Conservation (phyloP, 2,888 invertebrate species). For the Xanthorhoe designata region DNA sequence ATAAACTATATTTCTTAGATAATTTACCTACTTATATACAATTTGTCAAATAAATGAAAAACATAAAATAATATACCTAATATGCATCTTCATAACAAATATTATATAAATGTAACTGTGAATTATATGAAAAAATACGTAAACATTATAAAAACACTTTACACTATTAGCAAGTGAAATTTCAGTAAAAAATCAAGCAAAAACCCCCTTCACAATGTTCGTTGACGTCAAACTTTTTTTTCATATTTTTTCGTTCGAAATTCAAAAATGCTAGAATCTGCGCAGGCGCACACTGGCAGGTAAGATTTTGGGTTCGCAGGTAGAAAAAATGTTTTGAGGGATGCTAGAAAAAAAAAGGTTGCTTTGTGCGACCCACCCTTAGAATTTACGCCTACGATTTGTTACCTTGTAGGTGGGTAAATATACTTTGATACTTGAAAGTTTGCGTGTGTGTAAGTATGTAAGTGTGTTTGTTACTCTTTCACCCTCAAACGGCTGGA, state of each 20-base stretch:
- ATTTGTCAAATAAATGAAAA: too few species aligned
- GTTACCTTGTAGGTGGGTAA: slow-evolving; percentile 50
- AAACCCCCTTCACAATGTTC: slow-evolving; percentile 67
- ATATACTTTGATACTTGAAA: slow-evolving; percentile 48
- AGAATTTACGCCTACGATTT: slow-evolving; percentile 73
- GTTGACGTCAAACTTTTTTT: slow-evolving; percentile 53
- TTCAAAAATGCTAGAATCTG: slow-evolving; percentile 74
- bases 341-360: slow-evolving; percentile 76
- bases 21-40: too few species aligned
- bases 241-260: slow-evolving; percentile 63
- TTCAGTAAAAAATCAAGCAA: slow-evolving; percentile 75
- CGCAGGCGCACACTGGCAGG: slow-evolving; percentile 72
- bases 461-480: too few species aligned
- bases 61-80: not conserved
- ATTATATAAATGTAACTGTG: slow-evolving; percentile 42
- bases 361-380: slow-evolving; percentile 80
- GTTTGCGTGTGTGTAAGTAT: too few species aligned
- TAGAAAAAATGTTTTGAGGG: slow-evolving; percentile 80
- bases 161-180: slow-evolving; percentile 73
- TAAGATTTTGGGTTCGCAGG: slow-evolving; percentile 80
- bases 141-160: slow-evolving; percentile 75
- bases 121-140: slow-evolving; percentile 47
- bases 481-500: too few species aligned
- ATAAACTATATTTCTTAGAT: too few species aligned
- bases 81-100: not conserved